Conservation (phyloP, 2,113 vertebrate species). For the Nerophis lumbriciformis region DNA sequence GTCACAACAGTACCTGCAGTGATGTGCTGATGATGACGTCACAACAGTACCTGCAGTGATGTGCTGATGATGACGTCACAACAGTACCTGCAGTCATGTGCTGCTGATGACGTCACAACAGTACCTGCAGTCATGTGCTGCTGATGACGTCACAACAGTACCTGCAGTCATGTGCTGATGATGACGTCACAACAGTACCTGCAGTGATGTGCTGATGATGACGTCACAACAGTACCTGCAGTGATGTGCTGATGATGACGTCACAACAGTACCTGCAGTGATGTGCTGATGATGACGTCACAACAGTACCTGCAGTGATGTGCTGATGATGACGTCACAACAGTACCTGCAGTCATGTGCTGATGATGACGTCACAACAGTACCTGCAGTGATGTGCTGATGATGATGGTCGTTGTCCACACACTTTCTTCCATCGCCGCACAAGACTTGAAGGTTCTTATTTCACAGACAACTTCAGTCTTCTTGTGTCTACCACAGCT, state of each 20-base stretch:
- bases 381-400: neutral
- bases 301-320: neutral
- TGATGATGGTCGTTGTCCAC: conserved; percentile 12
- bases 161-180: neutral
- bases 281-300: neutral
- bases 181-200: neutral
- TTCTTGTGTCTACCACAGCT: too few species aligned
- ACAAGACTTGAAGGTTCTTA: neutral
- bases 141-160: neutral
- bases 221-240: conserved; percentile 1
- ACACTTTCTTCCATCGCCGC: neutral
- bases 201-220: conserved; percentile 1
- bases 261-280: neutral
- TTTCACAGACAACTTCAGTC: neutral
- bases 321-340: neutral
- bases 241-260: neutral
- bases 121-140: neutral
- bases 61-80: conserved; percentile 5
- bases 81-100: neutral
- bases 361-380: neutral
- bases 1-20: neutral
- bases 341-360: neutral
- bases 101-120: neutral
- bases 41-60: neutral
- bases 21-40: conserved; percentile 1